phyloP scores from a whole-genome alignment of 2,113 vertebrate species.

The Lontra canadensis region DNA sequence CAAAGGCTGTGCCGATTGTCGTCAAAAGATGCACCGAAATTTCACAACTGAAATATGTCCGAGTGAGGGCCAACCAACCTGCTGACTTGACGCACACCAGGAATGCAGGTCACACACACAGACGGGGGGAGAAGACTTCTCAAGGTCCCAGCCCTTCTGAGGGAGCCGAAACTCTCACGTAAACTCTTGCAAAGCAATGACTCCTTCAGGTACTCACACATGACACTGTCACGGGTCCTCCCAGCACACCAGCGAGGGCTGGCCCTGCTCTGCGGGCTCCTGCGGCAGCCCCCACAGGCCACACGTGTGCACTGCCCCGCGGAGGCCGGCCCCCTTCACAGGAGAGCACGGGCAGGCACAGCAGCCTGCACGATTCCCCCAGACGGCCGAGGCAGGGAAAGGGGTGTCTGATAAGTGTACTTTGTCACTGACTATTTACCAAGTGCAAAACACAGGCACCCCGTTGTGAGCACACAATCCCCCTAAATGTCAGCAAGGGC shows the following conservation, averaged over 20 bases:
- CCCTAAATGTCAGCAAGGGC: background rate
- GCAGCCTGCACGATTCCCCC: fast-evolving
- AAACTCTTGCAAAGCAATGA: background rate
- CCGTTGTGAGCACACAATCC: background rate
- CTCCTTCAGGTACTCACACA: fast-evolving
- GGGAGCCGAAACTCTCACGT: fast-evolving
- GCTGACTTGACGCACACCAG: fast-evolving
- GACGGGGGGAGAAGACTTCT: background rate
- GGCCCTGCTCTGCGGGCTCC: background rate
- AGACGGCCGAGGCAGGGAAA: background rate
- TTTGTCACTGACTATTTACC: background rate
- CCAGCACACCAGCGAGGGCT: fast-evolving
- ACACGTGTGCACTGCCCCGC: fast-evolving
- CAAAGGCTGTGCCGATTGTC: background rate
- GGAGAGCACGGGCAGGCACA: background rate
- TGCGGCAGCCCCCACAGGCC: fast-evolving
- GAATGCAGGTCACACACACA: background rate
- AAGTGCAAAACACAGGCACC: no score
- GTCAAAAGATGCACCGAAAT: background rate
- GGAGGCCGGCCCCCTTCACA: fast-evolving
- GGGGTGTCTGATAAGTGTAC: fast-evolving
- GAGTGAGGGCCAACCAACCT: background rate
- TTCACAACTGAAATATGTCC: background rate
- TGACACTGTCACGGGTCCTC: fast-evolving
- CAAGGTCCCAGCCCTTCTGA: fast-evolving